A percentile compares a stretch with the other conserved stretches of the same genome.
Conservation (phyloP, 2,888 invertebrate species). For the Lottia scabra region DNA sequence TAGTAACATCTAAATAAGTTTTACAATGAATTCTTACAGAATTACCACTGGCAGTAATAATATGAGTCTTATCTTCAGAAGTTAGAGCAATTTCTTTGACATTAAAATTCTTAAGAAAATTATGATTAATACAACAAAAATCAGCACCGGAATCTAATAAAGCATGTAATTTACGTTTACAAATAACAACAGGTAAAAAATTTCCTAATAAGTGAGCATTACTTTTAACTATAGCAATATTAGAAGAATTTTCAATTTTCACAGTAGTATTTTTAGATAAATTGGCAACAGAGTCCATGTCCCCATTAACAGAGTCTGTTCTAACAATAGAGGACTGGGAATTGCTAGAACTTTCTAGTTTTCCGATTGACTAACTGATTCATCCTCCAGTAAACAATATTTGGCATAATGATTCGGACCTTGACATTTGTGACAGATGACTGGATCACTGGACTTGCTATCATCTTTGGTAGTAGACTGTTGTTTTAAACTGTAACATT, state of each 20-base stretch:
- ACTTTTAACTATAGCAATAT: neutral
- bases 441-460: neutral
- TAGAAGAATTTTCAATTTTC: too few species aligned
- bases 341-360: neutral
- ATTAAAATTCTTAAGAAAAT: neutral
- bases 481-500: neutral
- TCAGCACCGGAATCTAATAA: slow-evolving; percentile 2
- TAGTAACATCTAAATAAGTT: neutral
- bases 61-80: neutral
- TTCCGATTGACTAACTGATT: neutral
- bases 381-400: neutral
- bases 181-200: neutral
- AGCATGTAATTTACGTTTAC: neutral
- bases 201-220: neutral
- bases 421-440: neutral
- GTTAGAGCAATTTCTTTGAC: neutral
- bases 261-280: too few species aligned
- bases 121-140: neutral
- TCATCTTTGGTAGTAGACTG: neutral
- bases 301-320: too few species aligned
- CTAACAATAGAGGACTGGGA: too few species aligned
- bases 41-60: slow-evolving; percentile 3
- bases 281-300: too few species aligned
- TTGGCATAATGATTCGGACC: neutral
- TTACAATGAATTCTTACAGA: neutral